These are phyloP conservation scores for Polymixis lichenea DNA, from an alignment of 2,888 invertebrate species.

Conservation along the genomic window DNA sequence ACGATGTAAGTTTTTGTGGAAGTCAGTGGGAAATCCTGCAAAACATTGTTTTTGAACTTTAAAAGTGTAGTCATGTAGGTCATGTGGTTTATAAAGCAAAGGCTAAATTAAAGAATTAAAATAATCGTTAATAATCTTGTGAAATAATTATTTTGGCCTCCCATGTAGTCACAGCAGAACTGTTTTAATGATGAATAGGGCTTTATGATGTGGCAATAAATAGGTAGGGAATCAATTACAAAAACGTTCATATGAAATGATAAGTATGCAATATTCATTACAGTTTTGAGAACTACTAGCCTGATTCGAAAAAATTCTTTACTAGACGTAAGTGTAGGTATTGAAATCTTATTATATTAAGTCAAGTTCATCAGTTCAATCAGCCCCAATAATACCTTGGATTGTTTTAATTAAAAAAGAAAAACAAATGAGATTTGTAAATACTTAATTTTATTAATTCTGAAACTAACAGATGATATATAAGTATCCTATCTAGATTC, in stretches of 20 bases:
- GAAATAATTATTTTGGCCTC: background rate
- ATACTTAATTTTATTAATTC: conserved; percentile 90
- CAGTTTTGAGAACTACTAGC: background rate
- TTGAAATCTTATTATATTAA: background rate
- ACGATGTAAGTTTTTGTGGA: background rate
- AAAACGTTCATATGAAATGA: background rate
- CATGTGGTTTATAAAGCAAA: background rate
- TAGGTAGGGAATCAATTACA: background rate
- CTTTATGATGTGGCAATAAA: background rate
- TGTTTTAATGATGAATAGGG: background rate
- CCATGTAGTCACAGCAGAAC: background rate
- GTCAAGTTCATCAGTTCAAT: background rate
- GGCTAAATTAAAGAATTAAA: background rate
- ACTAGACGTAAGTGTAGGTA: background rate
- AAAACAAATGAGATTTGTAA: conserved; percentile 85
- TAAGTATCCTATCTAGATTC: conserved; percentile 90
- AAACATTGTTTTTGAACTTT: background rate
- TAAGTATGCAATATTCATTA: background rate
- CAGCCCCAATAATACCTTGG: background rate
- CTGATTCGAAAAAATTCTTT: background rate
- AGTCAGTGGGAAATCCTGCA: background rate
- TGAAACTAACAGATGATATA: conserved; percentile 90
- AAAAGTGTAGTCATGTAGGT: background rate
- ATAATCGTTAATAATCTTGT: background rate
- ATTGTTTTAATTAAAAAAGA: conserved; percentile 56